A percentile compares a stretch with the other conserved stretches of the same genome.
Conservation (phyloP, 2,113 vertebrate species). For the Peromyscus maniculatus region DNA sequence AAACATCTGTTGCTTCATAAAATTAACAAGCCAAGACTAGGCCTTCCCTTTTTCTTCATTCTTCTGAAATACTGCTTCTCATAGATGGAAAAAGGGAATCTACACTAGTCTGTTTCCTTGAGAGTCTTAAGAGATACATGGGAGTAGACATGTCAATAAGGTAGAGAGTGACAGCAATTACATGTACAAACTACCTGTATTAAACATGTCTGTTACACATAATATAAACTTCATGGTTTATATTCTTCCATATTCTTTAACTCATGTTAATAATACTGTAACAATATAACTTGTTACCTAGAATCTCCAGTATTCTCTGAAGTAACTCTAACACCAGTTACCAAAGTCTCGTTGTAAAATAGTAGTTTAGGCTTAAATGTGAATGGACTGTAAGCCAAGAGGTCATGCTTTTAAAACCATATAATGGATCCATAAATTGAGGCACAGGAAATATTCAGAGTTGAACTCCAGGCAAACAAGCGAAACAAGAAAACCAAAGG, state of each 20-base stretch:
- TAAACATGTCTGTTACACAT: background rate
- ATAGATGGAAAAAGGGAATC: background rate
- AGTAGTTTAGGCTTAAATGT: constrained; percentile 16
- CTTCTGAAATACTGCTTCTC: background rate
- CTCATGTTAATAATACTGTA: background rate
- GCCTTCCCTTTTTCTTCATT: constrained; percentile 17
- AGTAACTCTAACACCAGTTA: constrained; percentile 39
- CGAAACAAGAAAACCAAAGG: background rate
- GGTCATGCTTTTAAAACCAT: constrained; percentile 24
- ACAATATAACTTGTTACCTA: constrained; percentile 37
- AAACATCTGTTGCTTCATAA: constrained; percentile 18
- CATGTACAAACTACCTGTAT: constrained; percentile 35
- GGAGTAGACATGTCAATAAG: background rate
- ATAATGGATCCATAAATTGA: background rate
- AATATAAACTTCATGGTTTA: background rate
- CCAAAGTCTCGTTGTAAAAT: constrained; percentile 36
- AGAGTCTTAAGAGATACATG: constrained; percentile 42
- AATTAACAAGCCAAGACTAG: constrained; percentile 28
- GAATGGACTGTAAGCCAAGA: constrained; percentile 11
- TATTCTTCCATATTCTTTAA: background rate
- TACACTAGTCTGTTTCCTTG: constrained; percentile 9
- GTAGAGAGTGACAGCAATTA: constrained; percentile 10
- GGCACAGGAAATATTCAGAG: background rate
- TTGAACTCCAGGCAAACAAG: background rate
- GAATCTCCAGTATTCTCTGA: background rate